Conservation (phyloP, 1,140 invertebrate species). For the Neodiprion pinetum region DNA sequence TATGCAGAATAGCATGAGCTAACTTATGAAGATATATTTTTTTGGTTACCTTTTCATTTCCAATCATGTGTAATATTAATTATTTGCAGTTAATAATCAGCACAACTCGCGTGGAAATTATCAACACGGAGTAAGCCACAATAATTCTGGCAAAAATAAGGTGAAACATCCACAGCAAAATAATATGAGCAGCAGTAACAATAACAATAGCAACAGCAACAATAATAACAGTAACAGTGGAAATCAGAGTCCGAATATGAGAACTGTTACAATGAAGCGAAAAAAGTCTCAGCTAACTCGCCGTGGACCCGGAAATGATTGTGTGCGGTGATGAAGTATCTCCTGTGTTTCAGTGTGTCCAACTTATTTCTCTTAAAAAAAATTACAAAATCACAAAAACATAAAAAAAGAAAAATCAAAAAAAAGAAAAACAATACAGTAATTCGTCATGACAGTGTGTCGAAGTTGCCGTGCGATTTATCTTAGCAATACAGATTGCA, state of each 20-base stretch:
- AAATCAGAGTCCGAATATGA: conserved; percentile 50
- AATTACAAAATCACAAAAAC: not conserved
- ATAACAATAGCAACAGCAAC: conserved; percentile 46
- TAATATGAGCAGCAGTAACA: conserved; percentile 45
- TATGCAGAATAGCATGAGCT: too few species aligned
- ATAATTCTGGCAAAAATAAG: conserved; percentile 50
- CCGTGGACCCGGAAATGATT: conserved; percentile 51
- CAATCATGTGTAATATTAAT: conserved; percentile 10
- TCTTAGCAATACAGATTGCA: conserved; percentile 14
- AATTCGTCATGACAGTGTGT: not conserved
- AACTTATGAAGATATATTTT: too few species aligned
- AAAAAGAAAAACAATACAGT: not conserved
- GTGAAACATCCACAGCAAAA: conserved; percentile 48
- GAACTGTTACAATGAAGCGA: conserved; percentile 48
- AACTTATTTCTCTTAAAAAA: not conserved
- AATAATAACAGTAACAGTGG: conserved; percentile 46
- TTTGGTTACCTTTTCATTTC: too few species aligned
- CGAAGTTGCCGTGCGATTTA: conserved; percentile 11
- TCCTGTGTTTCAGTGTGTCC: conserved; percentile 17
- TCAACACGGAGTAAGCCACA: conserved; percentile 52
- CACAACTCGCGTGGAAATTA: conserved; percentile 51
- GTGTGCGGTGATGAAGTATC: conserved; percentile 60
- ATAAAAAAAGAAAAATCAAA: not conserved
- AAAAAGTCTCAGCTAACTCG: conserved; percentile 53
- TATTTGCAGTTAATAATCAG: conserved; percentile 49